A percentile compares a stretch with the other conserved stretches of the same genome.
These are phyloP conservation scores for Thamnaconus septentrionalis DNA, from an alignment of 2,113 vertebrate genomes.

Conservation along the genomic window DNA sequence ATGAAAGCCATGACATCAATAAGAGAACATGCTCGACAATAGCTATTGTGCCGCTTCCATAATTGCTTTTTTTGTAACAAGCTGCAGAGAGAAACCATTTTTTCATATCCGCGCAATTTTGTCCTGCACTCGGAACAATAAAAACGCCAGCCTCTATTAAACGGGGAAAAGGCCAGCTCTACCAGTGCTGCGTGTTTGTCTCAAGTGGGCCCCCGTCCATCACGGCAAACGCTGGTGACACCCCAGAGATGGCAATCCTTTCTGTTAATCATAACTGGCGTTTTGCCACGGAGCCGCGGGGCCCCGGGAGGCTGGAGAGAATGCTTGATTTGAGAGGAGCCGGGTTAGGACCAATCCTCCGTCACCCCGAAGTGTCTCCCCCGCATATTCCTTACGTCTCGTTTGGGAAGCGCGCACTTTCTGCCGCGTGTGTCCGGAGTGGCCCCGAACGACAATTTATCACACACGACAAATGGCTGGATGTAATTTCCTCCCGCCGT, in stretches of 20 bases:
- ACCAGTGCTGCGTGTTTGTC: conserved; percentile 55
- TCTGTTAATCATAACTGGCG: conserved; percentile 71
- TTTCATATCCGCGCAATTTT: conserved; percentile 77
- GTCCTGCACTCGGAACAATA: conserved; percentile 70
- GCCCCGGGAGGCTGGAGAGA: conserved; percentile 35
- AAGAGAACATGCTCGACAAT: conserved; percentile 73
- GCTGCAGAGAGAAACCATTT: conserved; percentile 71
- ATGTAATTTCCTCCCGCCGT: conserved; percentile 60
- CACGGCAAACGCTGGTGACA: conserved; percentile 64
- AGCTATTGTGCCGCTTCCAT: conserved; percentile 73
- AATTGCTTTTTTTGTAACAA: conserved; percentile 78
- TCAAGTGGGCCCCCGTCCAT: conserved; percentile 64
- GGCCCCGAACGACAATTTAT: conserved; percentile 60
- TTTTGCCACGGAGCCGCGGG: conserved; percentile 47
- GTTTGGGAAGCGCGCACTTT: conserved; percentile 21
- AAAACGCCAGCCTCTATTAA: conserved; percentile 74
- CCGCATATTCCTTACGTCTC: conserved; percentile 21
- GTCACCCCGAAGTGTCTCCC: conserved; percentile 13
- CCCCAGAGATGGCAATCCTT: conserved; percentile 58
- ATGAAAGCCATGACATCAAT: conserved; percentile 79
- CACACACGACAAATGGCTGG: conserved; percentile 49
- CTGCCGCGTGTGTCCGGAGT: conserved; percentile 34
- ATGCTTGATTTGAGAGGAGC: conserved; percentile 25
- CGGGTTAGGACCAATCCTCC: conserved; percentile 37
- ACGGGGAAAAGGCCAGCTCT: conserved; percentile 57